Evolutionary conservation across 2,113 vertebrate species (phyloP).

Genomic region (Mormyrus iriodes): DNA sequence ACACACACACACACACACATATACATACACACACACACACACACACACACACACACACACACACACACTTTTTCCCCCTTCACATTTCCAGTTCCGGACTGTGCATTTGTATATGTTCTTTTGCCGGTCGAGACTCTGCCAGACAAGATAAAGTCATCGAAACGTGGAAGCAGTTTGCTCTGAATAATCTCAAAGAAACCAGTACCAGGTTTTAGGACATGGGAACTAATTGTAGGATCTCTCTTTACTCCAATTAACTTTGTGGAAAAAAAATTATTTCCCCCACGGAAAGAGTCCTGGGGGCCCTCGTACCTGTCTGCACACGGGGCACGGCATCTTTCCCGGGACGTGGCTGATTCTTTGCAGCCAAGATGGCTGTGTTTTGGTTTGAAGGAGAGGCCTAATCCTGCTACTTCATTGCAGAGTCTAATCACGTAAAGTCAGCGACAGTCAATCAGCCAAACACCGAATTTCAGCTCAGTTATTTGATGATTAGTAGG

Average conservation of each 20-base stretch:
- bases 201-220: neutral
- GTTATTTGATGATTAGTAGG: neutral
- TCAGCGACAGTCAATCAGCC: neutral
- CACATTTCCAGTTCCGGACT: neutral
- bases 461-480: neutral
- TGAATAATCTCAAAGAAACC: neutral
- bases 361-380: neutral
- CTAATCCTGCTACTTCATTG: neutral
- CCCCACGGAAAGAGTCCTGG: neutral
- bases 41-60: no score
- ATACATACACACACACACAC: no score
- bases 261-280: neutral
- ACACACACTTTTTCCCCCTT: no score
- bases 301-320: neutral
- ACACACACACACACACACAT: no score
- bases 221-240: neutral
- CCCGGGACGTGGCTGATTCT: neutral
- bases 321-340: neutral
- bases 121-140: neutral
- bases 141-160: neutral
- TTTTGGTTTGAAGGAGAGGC: neutral
- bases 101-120: neutral
- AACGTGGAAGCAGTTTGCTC: neutral
- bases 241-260: neutral
- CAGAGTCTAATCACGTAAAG: neutral